Percentiles rank a stretch among this genome's conserved stretches.
Evolutionary conservation across 1,140 invertebrate species (phyloP).

Genomic region (Solenopsis fugax): DNA sequence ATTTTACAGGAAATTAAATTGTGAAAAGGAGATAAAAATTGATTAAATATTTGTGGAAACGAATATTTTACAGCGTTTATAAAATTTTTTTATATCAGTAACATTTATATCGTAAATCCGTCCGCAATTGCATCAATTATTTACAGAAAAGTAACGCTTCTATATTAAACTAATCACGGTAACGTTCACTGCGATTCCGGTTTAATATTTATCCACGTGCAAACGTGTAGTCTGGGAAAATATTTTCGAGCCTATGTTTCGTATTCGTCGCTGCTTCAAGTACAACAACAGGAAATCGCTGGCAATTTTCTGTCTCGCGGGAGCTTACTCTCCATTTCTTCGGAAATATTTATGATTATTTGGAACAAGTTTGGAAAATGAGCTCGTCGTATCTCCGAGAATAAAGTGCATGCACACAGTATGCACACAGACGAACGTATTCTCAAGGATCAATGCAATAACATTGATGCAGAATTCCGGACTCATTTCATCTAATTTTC

Average conservation of each 20-base stretch:
- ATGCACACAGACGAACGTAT: not conserved
- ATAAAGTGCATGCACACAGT: conserved; percentile 17
- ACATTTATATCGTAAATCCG: conserved; percentile 30
- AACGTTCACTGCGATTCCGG: not conserved
- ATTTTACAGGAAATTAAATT: conserved; percentile 8
- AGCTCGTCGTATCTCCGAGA: not conserved
- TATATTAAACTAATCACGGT: conserved; percentile 43
- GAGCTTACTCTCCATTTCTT: conserved; percentile 24
- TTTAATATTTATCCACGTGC: conserved; percentile 54
- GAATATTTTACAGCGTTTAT: conserved; percentile 24
- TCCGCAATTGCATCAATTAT: conserved; percentile 31
- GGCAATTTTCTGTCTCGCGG: not conserved
- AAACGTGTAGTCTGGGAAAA: conserved; percentile 13
- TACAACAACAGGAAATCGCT: conserved; percentile 17
- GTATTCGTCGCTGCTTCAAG: not conserved
- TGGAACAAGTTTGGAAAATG: not conserved
- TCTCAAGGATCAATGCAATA: conserved; percentile 43
- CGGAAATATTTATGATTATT: conserved; percentile 34
- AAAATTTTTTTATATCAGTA: conserved; percentile 12
- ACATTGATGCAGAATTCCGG: conserved; percentile 22
- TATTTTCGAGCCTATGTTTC: conserved; percentile 35
- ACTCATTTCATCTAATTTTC: conserved; percentile 20
- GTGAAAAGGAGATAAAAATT: conserved; percentile 25
- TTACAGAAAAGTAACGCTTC: conserved; percentile 15
- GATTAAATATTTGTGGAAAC: conserved; percentile 36